Evolutionary conservation across 2,113 vertebrate species (phyloP).

Genomic region (Calidris pygmaea): DNA sequence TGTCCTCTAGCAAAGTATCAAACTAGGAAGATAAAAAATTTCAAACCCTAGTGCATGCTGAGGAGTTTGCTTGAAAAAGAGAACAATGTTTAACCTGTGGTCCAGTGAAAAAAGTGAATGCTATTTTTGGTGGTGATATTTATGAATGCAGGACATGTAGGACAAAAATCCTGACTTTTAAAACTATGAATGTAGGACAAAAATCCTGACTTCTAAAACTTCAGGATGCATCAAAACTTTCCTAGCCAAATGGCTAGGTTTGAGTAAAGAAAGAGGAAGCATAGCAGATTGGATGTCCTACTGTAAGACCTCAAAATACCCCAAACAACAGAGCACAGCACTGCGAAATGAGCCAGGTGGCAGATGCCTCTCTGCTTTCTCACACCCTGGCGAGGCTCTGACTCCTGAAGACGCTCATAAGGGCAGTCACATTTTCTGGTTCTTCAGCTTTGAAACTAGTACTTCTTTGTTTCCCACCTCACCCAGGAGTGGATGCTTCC

Average conservation of each 20-base stretch:
- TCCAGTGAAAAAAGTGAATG: not conserved
- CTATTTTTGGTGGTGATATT: not conserved
- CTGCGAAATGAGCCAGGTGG: not conserved
- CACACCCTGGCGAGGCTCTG: accelerated
- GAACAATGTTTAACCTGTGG: not conserved
- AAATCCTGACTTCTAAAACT: not conserved
- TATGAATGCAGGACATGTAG: not conserved
- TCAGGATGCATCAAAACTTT: not conserved
- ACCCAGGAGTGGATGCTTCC: not conserved
- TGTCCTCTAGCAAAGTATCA: not conserved
- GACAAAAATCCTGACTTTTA: not conserved
- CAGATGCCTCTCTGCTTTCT: not conserved
- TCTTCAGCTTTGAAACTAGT: not conserved
- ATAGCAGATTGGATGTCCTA: not conserved
- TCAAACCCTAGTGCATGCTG: not conserved
- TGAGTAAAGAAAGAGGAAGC: not conserved
- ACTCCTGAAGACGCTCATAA: accelerated
- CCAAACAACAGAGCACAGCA: not conserved
- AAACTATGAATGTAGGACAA: not conserved
- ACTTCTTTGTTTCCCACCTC: not conserved
- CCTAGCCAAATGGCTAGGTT: not conserved
- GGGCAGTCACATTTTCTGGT: too few relatives aligned
- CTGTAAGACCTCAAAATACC: not conserved
- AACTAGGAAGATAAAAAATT: not conserved
- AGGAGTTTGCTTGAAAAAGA: not conserved